Base-by-base conservation (phyloP, 2,888 invertebrate genomes). In the Caenorhabditis plicata region DNA sequence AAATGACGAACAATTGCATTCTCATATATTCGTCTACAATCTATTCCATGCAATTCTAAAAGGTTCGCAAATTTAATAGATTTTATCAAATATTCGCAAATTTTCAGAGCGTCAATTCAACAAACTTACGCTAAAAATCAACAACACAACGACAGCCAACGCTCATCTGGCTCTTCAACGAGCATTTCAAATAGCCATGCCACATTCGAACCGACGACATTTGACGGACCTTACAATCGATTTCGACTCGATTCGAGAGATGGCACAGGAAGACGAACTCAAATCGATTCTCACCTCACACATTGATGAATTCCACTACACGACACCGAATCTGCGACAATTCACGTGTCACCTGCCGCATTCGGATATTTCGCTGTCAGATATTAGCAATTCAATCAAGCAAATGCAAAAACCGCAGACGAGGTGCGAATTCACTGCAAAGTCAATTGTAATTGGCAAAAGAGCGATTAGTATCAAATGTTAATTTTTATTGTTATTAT, bases 281-380 rank as follows among this genome's bases (percentile, higher is more conserved):
- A 50, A 60, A 23, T 9, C 32, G 11, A 36, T 54, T 0, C 32
- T 60, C 1, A 25, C 54, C 2, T 29, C 40, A 31, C 56, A 63
- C 35, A 41, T 57, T 7, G 40, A 48, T 19, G 56, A 49, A 29
- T 50, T 45, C 29, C 50, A 57, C 31, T 22, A 40, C 36, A 41
- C 44, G 9, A 46, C 53, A 3, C 53, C 53, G 23, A 57, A 63
- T 19, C 52, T 55, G 9, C 52, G 40, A 20, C 46, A 63, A 15
- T 57, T 63, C 42, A 49, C 42, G 20, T 54, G 55, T 44, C 38
- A 29, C 36, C 44, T 63, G 15, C 55, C 63, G 23, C 50, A 63
- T 22, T 36, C 44, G n/a, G 50, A 60, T 22, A 15, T 51, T 11
- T 42, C 50, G 0, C 42, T 45, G 9, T 33, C 49, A 29, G 45